phyloP scores from a whole-genome alignment of 2,113 vertebrate genomes.

The Cervus canadensis region DNA sequence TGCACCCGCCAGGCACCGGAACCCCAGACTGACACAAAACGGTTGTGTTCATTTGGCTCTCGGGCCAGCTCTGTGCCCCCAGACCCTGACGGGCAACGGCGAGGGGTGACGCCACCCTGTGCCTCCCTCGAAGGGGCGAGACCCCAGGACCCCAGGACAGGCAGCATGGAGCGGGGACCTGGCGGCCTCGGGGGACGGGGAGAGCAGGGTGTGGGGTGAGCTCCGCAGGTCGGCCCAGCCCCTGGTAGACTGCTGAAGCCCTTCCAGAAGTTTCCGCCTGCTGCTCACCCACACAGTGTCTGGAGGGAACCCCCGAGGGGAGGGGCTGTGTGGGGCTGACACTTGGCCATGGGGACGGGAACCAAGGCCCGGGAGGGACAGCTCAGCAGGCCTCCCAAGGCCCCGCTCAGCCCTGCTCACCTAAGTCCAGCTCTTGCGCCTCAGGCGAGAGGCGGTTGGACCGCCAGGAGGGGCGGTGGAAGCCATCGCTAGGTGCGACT shows the following conservation, averaged over 20 bases:
- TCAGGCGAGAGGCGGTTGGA: rapidly evolving
- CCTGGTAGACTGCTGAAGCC: not conserved
- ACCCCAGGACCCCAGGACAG: not conserved
- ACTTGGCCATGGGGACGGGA: not conserved
- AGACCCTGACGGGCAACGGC: rapidly evolving
- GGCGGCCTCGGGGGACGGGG: rapidly evolving
- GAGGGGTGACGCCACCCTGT: not conserved
- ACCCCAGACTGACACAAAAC: not conserved
- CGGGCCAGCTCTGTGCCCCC: not conserved
- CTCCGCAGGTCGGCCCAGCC: rapidly evolving
- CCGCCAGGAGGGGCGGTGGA: not conserved
- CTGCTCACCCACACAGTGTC: not conserved
- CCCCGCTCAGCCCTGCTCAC: not conserved
- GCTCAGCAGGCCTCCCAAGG: rapidly evolving
- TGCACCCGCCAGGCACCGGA: rapidly evolving
- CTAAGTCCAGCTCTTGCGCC: not conserved
- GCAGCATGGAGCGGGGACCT: rapidly evolving
- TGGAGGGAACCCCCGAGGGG: not conserved
- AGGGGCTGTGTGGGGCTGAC: too few relatives aligned
- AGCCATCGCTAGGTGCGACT: rapidly evolving
- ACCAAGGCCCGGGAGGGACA: rapidly evolving
- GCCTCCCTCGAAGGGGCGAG: not conserved
- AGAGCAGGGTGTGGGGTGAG: not conserved
- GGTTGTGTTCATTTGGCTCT: rapidly evolving
- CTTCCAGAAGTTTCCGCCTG: not conserved